Evolutionary conservation across 2,888 invertebrate genomes (phyloP).

Genomic region (Nemurella pictetii): DNA sequence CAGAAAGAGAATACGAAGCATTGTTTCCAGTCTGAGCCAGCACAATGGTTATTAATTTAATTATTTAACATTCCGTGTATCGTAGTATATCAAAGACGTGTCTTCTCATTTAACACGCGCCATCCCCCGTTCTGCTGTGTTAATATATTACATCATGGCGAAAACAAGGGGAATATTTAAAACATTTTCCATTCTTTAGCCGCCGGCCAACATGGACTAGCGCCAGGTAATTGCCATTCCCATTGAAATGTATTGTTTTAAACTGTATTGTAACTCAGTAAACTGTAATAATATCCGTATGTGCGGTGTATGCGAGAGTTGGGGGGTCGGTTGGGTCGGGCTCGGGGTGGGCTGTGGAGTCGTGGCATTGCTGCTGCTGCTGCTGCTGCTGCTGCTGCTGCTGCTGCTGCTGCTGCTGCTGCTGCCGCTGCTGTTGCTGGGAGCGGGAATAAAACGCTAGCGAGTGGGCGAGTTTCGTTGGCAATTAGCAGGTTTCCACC

Average conservation of each 20-base stretch:
- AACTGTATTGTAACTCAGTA: conserved; percentile 24
- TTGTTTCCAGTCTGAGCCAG: not conserved
- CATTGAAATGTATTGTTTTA: conserved; percentile 31
- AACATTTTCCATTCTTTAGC: not conserved
- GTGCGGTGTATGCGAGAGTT: not conserved
- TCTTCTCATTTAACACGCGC: not conserved
- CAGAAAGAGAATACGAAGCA: not conserved
- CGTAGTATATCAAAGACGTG: not conserved
- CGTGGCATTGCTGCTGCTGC: too few relatives aligned
- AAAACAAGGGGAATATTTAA: not conserved
- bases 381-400: too few relatives aligned
- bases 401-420: too few relatives aligned
- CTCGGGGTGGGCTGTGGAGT: not conserved
- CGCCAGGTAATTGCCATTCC: conserved; percentile 25
- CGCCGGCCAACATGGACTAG: not conserved
- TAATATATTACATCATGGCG: not conserved
- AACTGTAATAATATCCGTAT: conserved; percentile 24
- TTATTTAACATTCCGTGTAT: conserved; percentile 2
- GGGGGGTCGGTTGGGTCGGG: not conserved
- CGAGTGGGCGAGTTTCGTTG: conserved; percentile 31
- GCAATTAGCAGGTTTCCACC: conserved; percentile 28
- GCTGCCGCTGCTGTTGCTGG: too few relatives aligned
- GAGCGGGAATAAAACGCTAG: conserved; percentile 19
- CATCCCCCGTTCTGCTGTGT: not conserved
- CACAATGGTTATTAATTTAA: not conserved